Conservation (phyloP, 2,888 invertebrate genomes). For the Rhingia campestris region DNA sequence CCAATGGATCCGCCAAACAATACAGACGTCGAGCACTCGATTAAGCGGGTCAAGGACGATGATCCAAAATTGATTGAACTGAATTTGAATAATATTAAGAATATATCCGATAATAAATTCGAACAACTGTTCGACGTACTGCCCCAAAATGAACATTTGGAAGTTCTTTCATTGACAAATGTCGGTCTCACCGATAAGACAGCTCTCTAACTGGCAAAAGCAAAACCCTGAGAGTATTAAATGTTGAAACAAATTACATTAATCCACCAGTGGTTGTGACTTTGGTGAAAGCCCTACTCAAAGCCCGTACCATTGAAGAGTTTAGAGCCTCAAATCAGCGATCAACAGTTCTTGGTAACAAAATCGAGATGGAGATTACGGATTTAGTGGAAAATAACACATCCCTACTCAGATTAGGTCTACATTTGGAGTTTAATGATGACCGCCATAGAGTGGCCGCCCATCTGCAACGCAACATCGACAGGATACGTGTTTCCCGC, state of each 20-base stretch:
- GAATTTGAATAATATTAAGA: constrained; percentile 99
- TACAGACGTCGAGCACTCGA: constrained; percentile 96
- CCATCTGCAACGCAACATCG: constrained; percentile 96
- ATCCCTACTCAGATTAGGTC: constrained; percentile 95
- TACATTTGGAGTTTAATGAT: constrained; percentile 98
- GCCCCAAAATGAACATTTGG: constrained; percentile 94
- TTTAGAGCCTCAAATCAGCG: constrained; percentile 99
- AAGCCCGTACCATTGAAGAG: constrained; percentile 94
- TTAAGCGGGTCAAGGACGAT: constrained; percentile 94
- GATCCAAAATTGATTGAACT: constrained; percentile 93
- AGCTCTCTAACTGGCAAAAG: constrained; percentile 91
- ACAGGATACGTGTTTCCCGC: constrained; percentile 96
- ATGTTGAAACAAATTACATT: constrained; percentile 98
- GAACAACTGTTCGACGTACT: constrained; percentile 93
- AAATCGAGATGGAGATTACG: constrained; percentile 99
- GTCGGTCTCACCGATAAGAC: constrained; percentile 95
- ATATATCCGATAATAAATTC: constrained; percentile 97
- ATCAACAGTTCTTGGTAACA: constrained; percentile 97
- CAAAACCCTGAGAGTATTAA: constrained; percentile 91
- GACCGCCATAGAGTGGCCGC: constrained; percentile 95
- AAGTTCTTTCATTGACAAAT: constrained; percentile 95
- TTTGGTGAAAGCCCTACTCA: constrained; percentile 92
- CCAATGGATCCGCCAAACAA: constrained; percentile 98
- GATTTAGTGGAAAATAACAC: constrained; percentile 97
- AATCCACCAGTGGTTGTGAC: constrained; percentile 93